Evolutionary conservation across 2,797 vertebrate genomes (phyloP).

Genomic region (Otolemur crassicaudatus): DNA sequence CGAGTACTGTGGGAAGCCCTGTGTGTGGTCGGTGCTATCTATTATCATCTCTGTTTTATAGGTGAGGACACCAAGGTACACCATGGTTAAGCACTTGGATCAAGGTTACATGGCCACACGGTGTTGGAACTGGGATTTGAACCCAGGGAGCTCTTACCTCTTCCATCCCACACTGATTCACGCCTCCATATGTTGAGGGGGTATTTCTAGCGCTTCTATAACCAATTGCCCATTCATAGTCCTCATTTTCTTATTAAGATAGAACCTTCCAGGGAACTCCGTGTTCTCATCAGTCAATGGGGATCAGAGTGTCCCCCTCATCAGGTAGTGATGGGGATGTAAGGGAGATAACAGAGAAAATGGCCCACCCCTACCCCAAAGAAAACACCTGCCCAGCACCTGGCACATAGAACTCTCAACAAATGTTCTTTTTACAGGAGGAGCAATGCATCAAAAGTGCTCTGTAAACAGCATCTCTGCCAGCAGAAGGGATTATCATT

Average conservation of each 20-base stretch:
- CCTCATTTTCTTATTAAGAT: neutral
- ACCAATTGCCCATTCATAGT: neutral
- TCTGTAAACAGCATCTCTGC: neutral
- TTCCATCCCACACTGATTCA: no score
- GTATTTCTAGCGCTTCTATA: neutral
- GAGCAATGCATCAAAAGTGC: neutral
- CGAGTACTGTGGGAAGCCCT: neutral
- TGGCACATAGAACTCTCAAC: neutral
- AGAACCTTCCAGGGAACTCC: neutral
- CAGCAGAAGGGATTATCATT: neutral
- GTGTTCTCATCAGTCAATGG: neutral
- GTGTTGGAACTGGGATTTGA: neutral
- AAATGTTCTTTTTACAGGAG: neutral
- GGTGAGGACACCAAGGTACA: neutral
- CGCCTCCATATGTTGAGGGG: no score
- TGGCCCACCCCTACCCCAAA: no score
- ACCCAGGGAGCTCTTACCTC: neutral
- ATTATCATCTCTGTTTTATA: neutral
- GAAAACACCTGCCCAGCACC: neutral
- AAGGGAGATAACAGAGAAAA: neutral
- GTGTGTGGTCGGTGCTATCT: accelerated
- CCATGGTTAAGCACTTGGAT: neutral
- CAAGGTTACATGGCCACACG: neutral
- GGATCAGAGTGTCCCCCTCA: neutral
- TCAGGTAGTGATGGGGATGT: neutral